Evolutionary conservation across 2,888 invertebrate species (phyloP).

Genomic region (Limenitis camilla): DNA sequence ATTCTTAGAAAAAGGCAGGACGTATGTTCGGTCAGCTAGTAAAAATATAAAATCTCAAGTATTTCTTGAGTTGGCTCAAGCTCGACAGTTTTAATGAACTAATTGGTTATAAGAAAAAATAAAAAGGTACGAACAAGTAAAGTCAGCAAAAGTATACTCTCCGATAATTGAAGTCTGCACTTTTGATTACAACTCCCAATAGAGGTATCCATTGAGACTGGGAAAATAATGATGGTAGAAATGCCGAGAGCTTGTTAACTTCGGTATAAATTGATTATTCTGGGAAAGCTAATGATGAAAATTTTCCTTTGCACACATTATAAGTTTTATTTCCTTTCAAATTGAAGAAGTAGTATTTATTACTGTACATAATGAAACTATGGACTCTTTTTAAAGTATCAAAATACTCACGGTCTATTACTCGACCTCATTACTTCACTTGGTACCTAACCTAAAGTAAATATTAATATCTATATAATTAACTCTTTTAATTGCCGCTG

Average conservation of each 20-base stretch:
- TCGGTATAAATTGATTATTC: slow-evolving; percentile 6
- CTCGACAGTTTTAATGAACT: slow-evolving; percentile 1
- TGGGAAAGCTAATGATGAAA: background rate
- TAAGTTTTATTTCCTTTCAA: background rate
- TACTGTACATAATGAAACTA: too few species aligned
- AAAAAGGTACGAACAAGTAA: slow-evolving; percentile 1
- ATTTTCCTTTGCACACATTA: background rate
- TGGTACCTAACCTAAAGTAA: too few species aligned
- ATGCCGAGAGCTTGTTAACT: slow-evolving; percentile 12
- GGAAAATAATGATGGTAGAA: slow-evolving; percentile 15
- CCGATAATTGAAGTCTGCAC: slow-evolving; percentile 19
- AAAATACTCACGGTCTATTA: too few species aligned
- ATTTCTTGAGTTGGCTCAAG: background rate
- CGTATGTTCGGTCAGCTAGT: too few species aligned
- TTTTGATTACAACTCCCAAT: slow-evolving; percentile 22
- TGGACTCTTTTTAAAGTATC: too few species aligned
- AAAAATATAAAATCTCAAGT: background rate
- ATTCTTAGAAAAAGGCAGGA: too few species aligned
- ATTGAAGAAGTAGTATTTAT: too few species aligned
- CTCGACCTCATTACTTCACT: too few species aligned
- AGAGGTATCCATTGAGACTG: slow-evolving; percentile 18
- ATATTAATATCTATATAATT: too few species aligned
- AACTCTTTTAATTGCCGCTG: too few species aligned
- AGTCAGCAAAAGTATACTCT: slow-evolving; percentile 12
- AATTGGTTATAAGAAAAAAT: slow-evolving; percentile 5